Conservation (phyloP, 1,140 invertebrate genomes). For the Bombus consobrinus region DNA sequence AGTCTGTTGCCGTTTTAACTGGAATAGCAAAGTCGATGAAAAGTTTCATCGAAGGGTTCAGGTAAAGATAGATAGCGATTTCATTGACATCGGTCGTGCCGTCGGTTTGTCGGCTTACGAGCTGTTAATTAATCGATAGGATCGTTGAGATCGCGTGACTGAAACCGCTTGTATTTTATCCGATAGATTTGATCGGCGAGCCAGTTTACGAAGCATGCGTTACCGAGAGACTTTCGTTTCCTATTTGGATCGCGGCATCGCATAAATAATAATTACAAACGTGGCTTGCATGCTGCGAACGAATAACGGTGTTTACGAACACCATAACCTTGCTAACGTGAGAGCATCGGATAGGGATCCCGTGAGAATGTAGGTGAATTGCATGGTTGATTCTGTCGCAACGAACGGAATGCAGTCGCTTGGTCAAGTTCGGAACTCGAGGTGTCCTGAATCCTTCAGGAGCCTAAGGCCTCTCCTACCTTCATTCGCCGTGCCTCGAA, state of each 20-base stretch:
- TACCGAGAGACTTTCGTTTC: slow-evolving; percentile 43
- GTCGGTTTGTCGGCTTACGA: not conserved
- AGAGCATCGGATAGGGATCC: slow-evolving; percentile 47
- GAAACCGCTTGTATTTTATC: not conserved
- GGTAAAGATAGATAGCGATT: not conserved
- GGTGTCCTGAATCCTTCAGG: not conserved
- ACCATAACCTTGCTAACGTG: slow-evolving; percentile 42
- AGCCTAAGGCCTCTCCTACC: not conserved
- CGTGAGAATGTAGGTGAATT: slow-evolving; percentile 77
- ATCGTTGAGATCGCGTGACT: not conserved
- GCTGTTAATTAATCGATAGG: not conserved
- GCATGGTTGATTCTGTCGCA: slow-evolving; percentile 53
- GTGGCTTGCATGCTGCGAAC: slow-evolving; percentile 35
- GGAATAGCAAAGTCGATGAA: not conserved
- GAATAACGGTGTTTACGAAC: slow-evolving; percentile 56
- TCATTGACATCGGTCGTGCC: not conserved
- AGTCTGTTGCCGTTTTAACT: not conserved
- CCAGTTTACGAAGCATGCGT: not conserved
- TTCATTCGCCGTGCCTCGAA: not conserved
- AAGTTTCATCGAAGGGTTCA: not conserved
- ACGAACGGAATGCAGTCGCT: slow-evolving; percentile 62
- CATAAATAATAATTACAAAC: slow-evolving; percentile 31
- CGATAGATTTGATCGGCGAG: not conserved
- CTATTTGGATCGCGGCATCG: slow-evolving; percentile 14
- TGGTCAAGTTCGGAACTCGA: slow-evolving; percentile 22